These are phyloP conservation scores for Cephalopachus bancanus DNA, from an alignment of 2,797 vertebrate species.

Conservation along the genomic window DNA sequence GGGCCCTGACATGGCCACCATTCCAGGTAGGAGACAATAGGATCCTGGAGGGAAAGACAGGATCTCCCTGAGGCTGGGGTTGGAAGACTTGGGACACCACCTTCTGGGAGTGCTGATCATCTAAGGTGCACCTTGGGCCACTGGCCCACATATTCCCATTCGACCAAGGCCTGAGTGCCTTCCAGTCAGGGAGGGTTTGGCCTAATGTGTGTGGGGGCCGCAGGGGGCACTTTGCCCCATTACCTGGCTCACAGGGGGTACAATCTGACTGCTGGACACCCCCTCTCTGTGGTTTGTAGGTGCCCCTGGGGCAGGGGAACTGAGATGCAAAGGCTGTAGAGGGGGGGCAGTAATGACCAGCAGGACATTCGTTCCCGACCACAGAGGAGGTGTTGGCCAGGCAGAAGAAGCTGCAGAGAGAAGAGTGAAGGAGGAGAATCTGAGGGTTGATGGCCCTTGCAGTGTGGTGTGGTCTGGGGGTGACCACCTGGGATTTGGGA, in stretches of 20 bases:
- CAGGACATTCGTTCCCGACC: constrained; percentile 89
- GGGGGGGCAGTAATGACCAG: constrained; percentile 94
- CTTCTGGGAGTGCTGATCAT: neutral
- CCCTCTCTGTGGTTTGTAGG: constrained; percentile 90
- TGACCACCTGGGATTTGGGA: neutral
- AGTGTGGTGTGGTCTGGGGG: neutral
- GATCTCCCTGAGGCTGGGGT: neutral
- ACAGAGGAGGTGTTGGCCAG: constrained; percentile 89
- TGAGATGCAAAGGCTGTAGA: constrained; percentile 91
- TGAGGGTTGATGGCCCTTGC: neutral
- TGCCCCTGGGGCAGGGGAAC: constrained; percentile 94
- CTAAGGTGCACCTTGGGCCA: neutral
- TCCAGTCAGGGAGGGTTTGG: neutral
- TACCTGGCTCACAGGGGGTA: constrained; percentile 93
- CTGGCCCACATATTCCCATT: too few species aligned
- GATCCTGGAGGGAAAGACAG: constrained; percentile 83
- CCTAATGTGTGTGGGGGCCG: too few species aligned
- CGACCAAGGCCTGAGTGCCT: neutral
- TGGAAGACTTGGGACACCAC: neutral
- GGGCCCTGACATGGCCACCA: constrained; percentile 88
- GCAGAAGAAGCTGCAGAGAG: constrained; percentile 93
- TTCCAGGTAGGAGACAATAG: constrained; percentile 90
- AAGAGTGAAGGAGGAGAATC: neutral
- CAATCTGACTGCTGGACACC: constrained; percentile 90
- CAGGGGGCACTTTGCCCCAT: neutral